Evolutionary conservation across 2,888 invertebrate species (phyloP).

Genomic region (Odontomyia ornata): DNA sequence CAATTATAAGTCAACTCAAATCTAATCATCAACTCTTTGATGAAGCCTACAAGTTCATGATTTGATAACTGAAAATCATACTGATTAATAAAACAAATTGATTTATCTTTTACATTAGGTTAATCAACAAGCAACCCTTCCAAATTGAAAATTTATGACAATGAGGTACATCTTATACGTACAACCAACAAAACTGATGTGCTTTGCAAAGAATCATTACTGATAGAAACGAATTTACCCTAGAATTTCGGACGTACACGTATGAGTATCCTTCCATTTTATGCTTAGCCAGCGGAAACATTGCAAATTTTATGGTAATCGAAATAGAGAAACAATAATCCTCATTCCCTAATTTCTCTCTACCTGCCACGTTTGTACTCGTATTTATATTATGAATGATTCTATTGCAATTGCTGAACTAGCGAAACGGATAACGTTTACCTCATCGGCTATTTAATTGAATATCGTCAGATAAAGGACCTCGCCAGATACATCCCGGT

Average conservation of each 20-base stretch:
- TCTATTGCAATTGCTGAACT: conserved; percentile 18
- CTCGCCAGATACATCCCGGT: neutral
- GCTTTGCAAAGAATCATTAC: conserved; percentile 1
- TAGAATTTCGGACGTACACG: neutral
- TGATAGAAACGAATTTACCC: neutral
- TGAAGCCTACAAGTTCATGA: too few relatives aligned
- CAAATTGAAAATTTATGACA: neutral
- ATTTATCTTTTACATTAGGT: neutral
- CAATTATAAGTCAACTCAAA: too few relatives aligned
- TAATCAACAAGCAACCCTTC: conserved; percentile 16
- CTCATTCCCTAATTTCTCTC: neutral
- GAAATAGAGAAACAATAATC: conserved; percentile 21
- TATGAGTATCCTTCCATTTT: neutral
- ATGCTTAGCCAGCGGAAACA: neutral
- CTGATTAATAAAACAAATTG: too few relatives aligned
- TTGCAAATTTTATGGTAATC: conserved; percentile 10
- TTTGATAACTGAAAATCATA: too few relatives aligned
- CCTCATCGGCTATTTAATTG: conserved; percentile 37
- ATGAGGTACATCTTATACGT: neutral
- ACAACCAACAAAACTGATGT: too few relatives aligned
- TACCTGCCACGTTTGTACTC: neutral
- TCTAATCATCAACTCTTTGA: too few relatives aligned
- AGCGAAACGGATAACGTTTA: conserved; percentile 27
- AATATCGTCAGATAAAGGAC: conserved; percentile 36
- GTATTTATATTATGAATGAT: neutral